A percentile compares a stretch with the other conserved stretches of the same genome.
Evolutionary conservation across 2,888 invertebrate species (phyloP).

Genomic region (Diarsia mendica): DNA sequence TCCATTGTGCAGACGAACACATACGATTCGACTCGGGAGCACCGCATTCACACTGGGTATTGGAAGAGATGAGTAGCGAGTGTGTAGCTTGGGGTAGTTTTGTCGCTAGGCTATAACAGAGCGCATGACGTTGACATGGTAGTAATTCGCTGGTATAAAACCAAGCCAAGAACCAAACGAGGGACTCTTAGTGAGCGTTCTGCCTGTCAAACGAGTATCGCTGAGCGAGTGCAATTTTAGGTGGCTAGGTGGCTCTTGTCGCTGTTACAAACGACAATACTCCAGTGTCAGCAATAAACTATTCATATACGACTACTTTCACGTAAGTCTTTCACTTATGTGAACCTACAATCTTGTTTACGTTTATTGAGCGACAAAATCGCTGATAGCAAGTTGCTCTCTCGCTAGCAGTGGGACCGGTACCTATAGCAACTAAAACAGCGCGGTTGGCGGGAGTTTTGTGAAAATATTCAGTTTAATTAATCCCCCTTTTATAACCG

Average conservation of each 20-base stretch:
- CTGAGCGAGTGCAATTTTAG: neutral
- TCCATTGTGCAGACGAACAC: neutral
- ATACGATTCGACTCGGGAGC: neutral
- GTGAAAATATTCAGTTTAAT: conserved; percentile 69
- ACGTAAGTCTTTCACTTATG: neutral
- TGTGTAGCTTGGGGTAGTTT: neutral
- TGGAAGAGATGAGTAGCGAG: neutral
- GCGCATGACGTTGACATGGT: neutral
- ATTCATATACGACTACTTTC: no score
- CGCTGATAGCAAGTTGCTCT: neutral
- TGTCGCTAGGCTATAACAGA: neutral
- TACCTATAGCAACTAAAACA: conserved; percentile 19
- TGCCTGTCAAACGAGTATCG: neutral
- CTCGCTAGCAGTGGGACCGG: neutral
- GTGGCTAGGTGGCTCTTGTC: neutral
- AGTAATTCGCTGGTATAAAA: neutral
- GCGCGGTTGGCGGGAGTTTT: conserved; percentile 4
- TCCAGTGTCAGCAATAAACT: neutral
- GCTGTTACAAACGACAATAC: neutral
- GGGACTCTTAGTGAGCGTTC: neutral
- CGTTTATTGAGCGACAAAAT: neutral
- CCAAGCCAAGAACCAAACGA: neutral
- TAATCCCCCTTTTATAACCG: conserved; percentile 61
- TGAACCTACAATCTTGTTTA: neutral
- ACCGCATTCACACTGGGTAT: neutral